Evolutionary conservation across 1,140 invertebrate species (phyloP), one percentile per base, ranked within the genome.

Genomic region (Leptinotarsa defecta): DNA sequence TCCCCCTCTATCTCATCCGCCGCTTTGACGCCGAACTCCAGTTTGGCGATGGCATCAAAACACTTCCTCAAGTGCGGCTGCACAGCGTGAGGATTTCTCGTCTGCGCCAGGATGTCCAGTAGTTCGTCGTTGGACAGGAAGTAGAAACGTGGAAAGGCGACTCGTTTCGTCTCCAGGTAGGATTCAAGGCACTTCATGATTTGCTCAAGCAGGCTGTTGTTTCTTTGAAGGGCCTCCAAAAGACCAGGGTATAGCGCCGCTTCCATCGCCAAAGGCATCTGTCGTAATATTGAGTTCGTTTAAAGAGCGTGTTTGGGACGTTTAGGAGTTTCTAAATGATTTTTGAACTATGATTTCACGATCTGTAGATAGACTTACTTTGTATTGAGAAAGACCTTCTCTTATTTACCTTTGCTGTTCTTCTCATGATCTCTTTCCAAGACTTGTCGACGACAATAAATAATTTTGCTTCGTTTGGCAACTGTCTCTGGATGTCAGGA

Each of bases 61-160:
- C 95, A 96, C 86, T 96, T 97, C 67, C 94, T 89, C 20, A 97
- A 86, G 87, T 96, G 94, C 13, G 93, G 93, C 82, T 97, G 95
- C 1, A 97, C 94, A 1, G 94, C 94, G 77, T 94, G 91, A 0
- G 95, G 94, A 85, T 96, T 94, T 76, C 76, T 79, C 83, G 91
- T 90, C 88, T 96, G 94, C 57, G 95, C 94, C 67, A 98, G 87
- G 81, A 98, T 97, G 87, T 98, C 96, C 48, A 98, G 87, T 19
- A 98, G 86, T 83, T 98, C 96, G 80, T 97, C 95, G 86, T 98
- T 98, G 1, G 96, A 98, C 24, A 98, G 86, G 85, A 98, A 98
- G 87, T 97, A 98, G 86, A 98, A 89, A 78, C 96, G 87, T 24
- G 96, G 95, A 86, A 97, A 98, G 8, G 94, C 94, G 3, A 97